Evolutionary conservation across 2,797 vertebrate genomes (phyloP), one percentile per base, ranked within the genome.

Genomic region (Cheracebus regulus): DNA sequence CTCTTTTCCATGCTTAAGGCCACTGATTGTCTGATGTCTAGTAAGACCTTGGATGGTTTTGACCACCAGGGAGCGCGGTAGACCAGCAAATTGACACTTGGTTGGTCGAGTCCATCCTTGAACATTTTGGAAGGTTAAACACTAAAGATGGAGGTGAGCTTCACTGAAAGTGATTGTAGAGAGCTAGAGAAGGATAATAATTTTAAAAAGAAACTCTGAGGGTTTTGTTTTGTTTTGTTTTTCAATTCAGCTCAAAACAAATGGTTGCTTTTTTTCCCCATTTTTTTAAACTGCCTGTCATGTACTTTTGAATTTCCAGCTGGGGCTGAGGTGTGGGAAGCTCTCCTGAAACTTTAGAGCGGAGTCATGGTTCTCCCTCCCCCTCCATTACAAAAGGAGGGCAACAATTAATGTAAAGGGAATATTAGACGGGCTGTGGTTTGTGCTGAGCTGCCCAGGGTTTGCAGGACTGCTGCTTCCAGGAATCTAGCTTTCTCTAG

Each of bases 1-100:
- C 7, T 28, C 41, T 41, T 48, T 33, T 58, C 13, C 41, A 19
- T 24, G 30, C 4, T 55, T 22, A 78, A 19, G 11, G 9, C 6
- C 12, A 0, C 10, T 4, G 8, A 13, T 15, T 19, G 46, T 67
- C 15, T 10, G 61, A 41, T 50, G 33, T n/a, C n/a, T 52, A 24
- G 7, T 39, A 58, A 80, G 10, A 8, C 26, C 15, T 36, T 97
- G 88, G 85, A 10, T 28, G 19, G 6, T 80, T 97, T 97, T 1
- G 88, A 52, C 98, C 99, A 97, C 98, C 97, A 98, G 98, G 94
- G 97, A 98, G 98, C 97, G 86, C 1, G 12, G 28, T 55, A 96
- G 94, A 96, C 97, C 95, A 85, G 48, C 83, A 90, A 96, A 97
- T 48, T 13, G 46, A 36, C 15, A 39, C 13, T 0, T 0, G 46